Evolutionary conservation across 2,888 invertebrate genomes (phyloP), one percentile per base, ranked within the genome.

Genomic region (Machimus rusticus): DNA sequence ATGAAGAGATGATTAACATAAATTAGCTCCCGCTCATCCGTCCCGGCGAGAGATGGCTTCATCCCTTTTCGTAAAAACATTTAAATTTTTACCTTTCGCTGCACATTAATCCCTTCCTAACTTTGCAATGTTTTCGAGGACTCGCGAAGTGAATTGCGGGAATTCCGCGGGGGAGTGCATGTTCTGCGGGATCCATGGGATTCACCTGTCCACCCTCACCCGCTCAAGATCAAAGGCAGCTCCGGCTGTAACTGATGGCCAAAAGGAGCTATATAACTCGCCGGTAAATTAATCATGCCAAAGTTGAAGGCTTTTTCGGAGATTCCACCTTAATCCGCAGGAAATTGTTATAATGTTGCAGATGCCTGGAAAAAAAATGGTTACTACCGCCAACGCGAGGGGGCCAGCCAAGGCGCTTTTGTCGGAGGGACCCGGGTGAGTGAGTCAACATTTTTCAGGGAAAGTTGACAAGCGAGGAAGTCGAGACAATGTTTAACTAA

Each of bases 1-100:
- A 84, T 74, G 74, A 84, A 84, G 84, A 84, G 84, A 74, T 84
- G 66, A 66, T 74, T 74, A 84, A 39, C 84, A 84, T 84, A 74
- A 84, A 84, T 74, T 84, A 39, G 66, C 9, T 8, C 55, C 46
- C 46, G 23, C 55, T 77, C 39, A 77, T 77, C 77, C 43, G 37
- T 8, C 12, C 66, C 9, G 78, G 51, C 81, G 31, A 81, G 46
- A 81, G 55, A 34, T 51, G 16, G 16, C 55, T 81, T 31, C 5
- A 81, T 55, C 19, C 78, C 43, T 46, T 37, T 34, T 23, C 28
- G 39, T 0, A 37, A 34, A 12, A 28, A 28, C 66, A 66, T 66
- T 66, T 28, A 12, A 66, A 66, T 66, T 66, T 66, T 66, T 28
- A 66, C 66, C 66, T 12, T 28, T 3, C 66, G 66, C 66, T 66